phyloP scores from a whole-genome alignment of 2,797 vertebrate genomes.

The Enteromius treurensis region DNA sequence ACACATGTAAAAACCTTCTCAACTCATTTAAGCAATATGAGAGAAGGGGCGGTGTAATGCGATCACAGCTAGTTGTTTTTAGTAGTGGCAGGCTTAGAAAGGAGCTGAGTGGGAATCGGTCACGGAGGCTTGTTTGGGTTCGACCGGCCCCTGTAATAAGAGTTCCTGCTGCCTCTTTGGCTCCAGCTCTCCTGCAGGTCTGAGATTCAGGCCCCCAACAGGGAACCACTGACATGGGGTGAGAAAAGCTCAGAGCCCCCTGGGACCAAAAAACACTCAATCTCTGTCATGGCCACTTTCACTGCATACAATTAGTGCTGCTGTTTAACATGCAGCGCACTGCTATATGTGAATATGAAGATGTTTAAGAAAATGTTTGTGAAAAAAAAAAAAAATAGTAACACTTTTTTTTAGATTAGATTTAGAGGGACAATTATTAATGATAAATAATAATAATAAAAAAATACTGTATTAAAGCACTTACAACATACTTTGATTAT shows the following conservation, averaged over 20 bases:
- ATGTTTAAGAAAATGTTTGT: slow-evolving; percentile 19
- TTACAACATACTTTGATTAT: neutral
- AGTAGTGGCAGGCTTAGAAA: slow-evolving; percentile 10
- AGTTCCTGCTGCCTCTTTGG: slow-evolving; percentile 56
- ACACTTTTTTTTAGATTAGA: neutral
- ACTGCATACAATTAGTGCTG: slow-evolving; percentile 36
- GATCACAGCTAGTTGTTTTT: slow-evolving; percentile 30
- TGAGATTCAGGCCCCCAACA: slow-evolving; percentile 52
- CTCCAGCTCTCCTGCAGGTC: slow-evolving; percentile 57
- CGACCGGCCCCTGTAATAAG: slow-evolving; percentile 40
- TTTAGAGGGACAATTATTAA: too few relatives aligned
- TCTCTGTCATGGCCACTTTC: slow-evolving; percentile 56
- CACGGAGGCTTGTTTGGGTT: slow-evolving; percentile 44
- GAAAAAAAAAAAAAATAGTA: neutral
- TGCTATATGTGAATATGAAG: slow-evolving; percentile 12
- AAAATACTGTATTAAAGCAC: too few relatives aligned
- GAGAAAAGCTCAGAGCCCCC: slow-evolving; percentile 49
- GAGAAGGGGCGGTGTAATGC: neutral
- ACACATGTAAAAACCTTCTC: neutral
- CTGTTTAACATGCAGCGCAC: slow-evolving; percentile 24
- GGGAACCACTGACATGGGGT: slow-evolving; percentile 52
- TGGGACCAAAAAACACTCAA: slow-evolving; percentile 59
- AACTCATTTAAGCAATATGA: neutral
- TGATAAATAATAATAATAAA: too few relatives aligned
- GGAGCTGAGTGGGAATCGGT: slow-evolving; percentile 31